Conservation (phyloP, 2,888 invertebrate genomes). For the Euplexia lucipara region DNA sequence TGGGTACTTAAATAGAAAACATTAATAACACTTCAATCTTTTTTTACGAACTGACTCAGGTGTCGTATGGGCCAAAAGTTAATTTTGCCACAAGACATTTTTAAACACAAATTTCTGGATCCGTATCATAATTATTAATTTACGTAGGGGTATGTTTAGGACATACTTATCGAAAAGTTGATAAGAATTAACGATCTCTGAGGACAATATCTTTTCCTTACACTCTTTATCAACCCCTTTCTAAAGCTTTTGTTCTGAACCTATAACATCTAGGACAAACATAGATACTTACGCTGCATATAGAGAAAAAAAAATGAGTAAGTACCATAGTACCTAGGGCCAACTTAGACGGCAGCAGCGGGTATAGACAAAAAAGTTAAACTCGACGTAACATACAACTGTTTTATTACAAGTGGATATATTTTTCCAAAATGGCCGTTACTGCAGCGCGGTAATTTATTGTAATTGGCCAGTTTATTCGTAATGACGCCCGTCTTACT, state of each 20-base stretch:
- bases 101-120: too few relatives aligned
- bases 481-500: constrained; percentile 76
- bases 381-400: constrained; percentile 16
- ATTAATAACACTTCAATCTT: too few relatives aligned
- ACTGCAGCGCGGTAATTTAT: constrained; percentile 85
- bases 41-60: too few relatives aligned
- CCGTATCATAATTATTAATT: too few relatives aligned
- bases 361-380: constrained; percentile 20
- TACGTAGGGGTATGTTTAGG: too few relatives aligned
- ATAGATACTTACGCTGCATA: background rate
- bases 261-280: background rate
- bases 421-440: constrained; percentile 84
- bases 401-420: constrained; percentile 45
- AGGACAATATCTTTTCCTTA: too few relatives aligned
- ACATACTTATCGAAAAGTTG: too few relatives aligned
- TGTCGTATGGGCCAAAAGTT: too few relatives aligned
- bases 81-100: too few relatives aligned
- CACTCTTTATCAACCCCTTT: background rate
- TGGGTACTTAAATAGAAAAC: too few relatives aligned
- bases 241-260: background rate
- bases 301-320: background rate
- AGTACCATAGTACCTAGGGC: background rate
- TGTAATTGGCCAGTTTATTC: constrained; percentile 86
- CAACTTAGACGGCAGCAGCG: background rate
- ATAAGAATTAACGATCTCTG: too few relatives aligned